Evolutionary conservation across 2,888 invertebrate species (phyloP).

Genomic region (Sphinx pinastri): DNA sequence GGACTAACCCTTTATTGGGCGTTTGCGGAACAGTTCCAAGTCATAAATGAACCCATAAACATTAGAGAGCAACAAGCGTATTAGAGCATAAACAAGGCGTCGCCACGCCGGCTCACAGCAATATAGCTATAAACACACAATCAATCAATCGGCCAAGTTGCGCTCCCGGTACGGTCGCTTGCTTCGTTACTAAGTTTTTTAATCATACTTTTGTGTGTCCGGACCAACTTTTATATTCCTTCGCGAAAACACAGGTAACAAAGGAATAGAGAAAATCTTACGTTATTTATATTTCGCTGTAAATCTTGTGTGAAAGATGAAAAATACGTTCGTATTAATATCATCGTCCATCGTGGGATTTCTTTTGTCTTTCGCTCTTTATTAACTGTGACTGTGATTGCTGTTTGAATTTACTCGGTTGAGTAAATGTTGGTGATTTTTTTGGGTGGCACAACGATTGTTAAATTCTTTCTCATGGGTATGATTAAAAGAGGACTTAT

Average conservation of each 20-base stretch:
- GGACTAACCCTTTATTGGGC: no score
- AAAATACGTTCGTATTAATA: slow-evolving; percentile 24
- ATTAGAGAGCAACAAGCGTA: background rate
- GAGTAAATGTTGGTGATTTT: background rate
- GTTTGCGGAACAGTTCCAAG: background rate
- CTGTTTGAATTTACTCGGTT: slow-evolving; percentile 6
- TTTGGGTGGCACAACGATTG: background rate
- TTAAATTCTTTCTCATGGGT: no score
- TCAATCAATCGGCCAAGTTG: slow-evolving; percentile 49
- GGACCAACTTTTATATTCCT: slow-evolving; percentile 50
- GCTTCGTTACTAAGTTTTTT: slow-evolving; percentile 57
- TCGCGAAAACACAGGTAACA: slow-evolving; percentile 38
- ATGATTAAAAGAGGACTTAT: no score
- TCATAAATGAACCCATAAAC: background rate
- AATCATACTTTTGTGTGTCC: slow-evolving; percentile 60
- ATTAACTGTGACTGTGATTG: background rate
- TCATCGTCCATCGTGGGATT: slow-evolving; percentile 9
- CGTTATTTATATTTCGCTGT: slow-evolving; percentile 36
- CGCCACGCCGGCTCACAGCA: background rate
- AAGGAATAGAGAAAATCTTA: slow-evolving; percentile 37
- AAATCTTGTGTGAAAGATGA: slow-evolving; percentile 27
- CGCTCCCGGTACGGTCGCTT: slow-evolving; percentile 49
- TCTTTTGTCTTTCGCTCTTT: slow-evolving; percentile 16
- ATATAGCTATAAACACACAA: slow-evolving; percentile 45
- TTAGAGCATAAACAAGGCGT: background rate